These are phyloP conservation scores for Dasysyrphus albostriatus DNA, from an alignment of 2,888 invertebrate species.

Conservation along the genomic window DNA sequence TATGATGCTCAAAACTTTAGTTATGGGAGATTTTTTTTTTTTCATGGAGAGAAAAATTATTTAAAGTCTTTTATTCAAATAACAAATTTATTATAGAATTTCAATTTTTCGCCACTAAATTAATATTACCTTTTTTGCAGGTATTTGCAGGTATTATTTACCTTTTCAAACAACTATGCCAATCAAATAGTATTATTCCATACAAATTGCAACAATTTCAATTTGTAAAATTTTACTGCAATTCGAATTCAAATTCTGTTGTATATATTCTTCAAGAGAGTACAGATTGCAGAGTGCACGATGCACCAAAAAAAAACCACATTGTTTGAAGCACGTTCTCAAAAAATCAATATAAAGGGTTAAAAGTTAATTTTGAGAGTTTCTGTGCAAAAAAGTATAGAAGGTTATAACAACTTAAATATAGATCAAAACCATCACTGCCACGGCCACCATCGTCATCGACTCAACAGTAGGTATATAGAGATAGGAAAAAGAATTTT, in stretches of 20 bases:
- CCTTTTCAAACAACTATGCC: too few species aligned
- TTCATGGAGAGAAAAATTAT: too few species aligned
- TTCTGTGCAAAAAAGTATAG: neutral
- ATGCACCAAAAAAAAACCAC: neutral
- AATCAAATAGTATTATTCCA: too few species aligned
- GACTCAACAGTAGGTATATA: neutral
- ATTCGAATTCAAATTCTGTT: neutral
- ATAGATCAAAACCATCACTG: neutral
- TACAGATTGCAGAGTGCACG: too few species aligned
- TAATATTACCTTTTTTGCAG: too few species aligned
- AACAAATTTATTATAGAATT: too few species aligned
- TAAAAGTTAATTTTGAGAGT: neutral
- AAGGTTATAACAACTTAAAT: slow-evolving; percentile 7
- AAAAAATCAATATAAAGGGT: slow-evolving; percentile 7
- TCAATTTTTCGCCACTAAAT: too few species aligned
- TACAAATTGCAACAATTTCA: neutral
- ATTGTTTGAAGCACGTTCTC: slow-evolving; percentile 6
- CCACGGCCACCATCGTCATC: neutral
- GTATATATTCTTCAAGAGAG: neutral
- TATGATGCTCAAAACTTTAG: too few species aligned
- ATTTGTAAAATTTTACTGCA: neutral
- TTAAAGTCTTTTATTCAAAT: too few species aligned
- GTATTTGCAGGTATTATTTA: too few species aligned
- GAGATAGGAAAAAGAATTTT: neutral
- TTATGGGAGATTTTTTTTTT: too few species aligned